Base-by-base conservation (phyloP, 2,888 invertebrate genomes). In the Cinara cedri region DNA sequence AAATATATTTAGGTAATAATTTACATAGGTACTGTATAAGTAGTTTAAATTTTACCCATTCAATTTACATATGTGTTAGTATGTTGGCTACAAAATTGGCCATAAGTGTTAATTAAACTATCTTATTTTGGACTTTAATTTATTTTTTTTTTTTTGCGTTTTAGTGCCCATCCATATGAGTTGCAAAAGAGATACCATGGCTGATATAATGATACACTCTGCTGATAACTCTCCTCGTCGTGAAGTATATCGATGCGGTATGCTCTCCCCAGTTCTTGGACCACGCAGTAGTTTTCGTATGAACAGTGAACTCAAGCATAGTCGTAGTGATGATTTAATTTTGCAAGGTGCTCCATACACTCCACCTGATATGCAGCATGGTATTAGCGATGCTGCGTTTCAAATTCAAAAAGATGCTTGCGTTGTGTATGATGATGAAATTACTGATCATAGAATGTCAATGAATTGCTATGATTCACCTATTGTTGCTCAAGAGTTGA, bases 241-340 rank as follows among this genome's bases (percentile, higher is more conserved):
- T 57, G 78, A 78, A n/a, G 78, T 78, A 14, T 78, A 70, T 60
- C 46, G 78, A 62, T 78, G 78, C 21, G 78, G 78, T n/a, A 78
- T 78, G 78, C 57, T 78, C 11, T 78, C 78, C 1, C 78, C 78
- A 51, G 78, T 78, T 9, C 68, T 78, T 42, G 78, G 78, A 24
- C 78, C 78, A 10, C 78, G 78, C 57, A 78, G 70, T 78, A 78
- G 19, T 70, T 78, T 78, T 51, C 78, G 78, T 51, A 78, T 78
- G 78, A 78, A 60, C 14, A 68, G 82, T 83, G 88, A 88, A 82
- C 84, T 88, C 81, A 87, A 87, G 82, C 86, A 87, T 81, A 87
- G 87, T 84, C 88, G 87, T 84, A 88, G 88, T 84, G 88, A 88
- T 84, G 88, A 88, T 84, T 83, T 88, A 78, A 87, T 88, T 82